Conservation (phyloP, 2,113 vertebrate genomes). For the Paedocypris sp. region DNA sequence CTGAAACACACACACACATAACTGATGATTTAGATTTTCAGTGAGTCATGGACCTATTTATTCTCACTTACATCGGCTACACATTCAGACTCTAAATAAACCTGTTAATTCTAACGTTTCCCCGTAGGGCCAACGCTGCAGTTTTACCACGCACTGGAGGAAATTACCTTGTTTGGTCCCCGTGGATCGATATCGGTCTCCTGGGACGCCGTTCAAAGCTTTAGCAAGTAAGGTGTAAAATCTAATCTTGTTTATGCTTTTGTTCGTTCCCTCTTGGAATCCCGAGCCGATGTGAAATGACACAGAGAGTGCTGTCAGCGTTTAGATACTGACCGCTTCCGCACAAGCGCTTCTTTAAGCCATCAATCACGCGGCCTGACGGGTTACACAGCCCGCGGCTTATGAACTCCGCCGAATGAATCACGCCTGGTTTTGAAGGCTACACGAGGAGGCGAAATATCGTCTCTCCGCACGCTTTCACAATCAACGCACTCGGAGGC, state of each 20-base stretch:
- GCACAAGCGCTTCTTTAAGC: not conserved
- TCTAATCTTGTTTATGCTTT: not conserved
- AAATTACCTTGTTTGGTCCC: not conserved
- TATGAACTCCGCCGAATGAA: not conserved
- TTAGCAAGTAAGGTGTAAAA: not conserved
- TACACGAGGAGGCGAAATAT: not conserved
- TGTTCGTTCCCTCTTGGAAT: not conserved
- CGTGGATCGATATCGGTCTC: not conserved
- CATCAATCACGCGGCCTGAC: not conserved
- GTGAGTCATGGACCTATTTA: not conserved
- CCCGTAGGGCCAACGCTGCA: not conserved
- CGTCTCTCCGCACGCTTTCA: not conserved
- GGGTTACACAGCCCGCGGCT: not conserved
- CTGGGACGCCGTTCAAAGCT: not conserved
- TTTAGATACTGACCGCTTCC: not conserved
- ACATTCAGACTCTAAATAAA: not conserved
- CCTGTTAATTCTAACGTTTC: not conserved
- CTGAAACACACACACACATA: constrained; percentile 45
- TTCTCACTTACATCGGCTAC: not conserved
- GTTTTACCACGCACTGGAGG: not conserved
- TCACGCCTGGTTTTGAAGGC: not conserved
- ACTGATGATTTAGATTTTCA: too few relatives aligned
- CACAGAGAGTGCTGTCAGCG: constrained; percentile 2
- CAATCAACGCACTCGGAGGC: not conserved
- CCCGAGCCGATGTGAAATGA: constrained; percentile 15